A percentile compares a stretch with the other conserved stretches of the same genome.
phyloP scores from a whole-genome alignment of 2,888 invertebrate species.

The Nephrotoma guestfalica region DNA sequence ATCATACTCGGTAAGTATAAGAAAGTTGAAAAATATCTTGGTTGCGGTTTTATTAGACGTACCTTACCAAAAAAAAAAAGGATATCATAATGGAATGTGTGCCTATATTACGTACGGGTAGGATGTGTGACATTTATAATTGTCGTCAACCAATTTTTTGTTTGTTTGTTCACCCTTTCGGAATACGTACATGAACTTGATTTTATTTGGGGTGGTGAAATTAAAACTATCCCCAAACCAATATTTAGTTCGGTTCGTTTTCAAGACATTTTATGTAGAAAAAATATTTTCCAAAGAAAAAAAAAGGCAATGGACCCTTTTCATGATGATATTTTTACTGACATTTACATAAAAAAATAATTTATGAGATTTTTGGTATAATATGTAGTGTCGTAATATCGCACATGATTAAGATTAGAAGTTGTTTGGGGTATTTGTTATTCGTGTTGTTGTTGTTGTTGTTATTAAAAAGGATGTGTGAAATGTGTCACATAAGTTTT shows the following conservation, averaged over 20 bases:
- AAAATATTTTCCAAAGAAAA: not conserved
- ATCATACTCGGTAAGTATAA: not conserved
- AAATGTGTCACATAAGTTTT: not conserved
- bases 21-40: not conserved
- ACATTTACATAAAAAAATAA: not conserved
- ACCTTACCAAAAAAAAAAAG: not conserved
- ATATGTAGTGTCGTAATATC: not conserved
- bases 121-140: not conserved
- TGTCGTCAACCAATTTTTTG: not conserved
- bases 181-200: not conserved
- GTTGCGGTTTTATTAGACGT: not conserved
- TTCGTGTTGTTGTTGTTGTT: not conserved
- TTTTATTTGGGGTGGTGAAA: not conserved
- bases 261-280: not conserved
- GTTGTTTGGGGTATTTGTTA: not conserved
- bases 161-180: not conserved
- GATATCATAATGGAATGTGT: not conserved
- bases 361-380: not conserved
- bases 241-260: not conserved
- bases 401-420: not conserved
- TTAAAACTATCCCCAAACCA: not conserved
- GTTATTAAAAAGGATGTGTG: not conserved
- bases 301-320: not conserved
- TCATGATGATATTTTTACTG: not conserved
- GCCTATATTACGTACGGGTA: not conserved